phyloP scores from a whole-genome alignment of 1,140 invertebrate genomes.

The Acromyrmex echinatior region DNA sequence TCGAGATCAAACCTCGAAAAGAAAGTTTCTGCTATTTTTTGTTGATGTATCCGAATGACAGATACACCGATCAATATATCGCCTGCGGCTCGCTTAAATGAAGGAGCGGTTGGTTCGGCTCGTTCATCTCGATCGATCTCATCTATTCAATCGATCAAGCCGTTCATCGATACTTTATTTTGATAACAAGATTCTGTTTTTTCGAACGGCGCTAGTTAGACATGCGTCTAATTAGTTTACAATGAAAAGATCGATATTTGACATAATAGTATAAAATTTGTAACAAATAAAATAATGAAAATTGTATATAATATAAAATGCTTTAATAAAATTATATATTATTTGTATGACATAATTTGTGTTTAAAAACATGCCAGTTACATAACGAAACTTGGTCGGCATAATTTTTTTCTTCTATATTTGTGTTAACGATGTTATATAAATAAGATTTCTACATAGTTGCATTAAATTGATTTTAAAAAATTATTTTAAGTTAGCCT shows the following conservation, averaged over 20 bases:
- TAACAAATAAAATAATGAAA: not conserved
- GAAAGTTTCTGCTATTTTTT: slow-evolving; percentile 49
- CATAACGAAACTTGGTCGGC: not conserved
- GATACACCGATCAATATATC: slow-evolving; percentile 22
- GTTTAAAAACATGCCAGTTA: not conserved
- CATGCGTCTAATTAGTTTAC: not conserved
- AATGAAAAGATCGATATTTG: not conserved
- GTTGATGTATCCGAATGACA: slow-evolving; percentile 38
- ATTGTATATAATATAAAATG: not conserved
- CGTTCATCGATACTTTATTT: not conserved
- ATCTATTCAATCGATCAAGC: slow-evolving; percentile 20
- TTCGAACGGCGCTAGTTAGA: not conserved
- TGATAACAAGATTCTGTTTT: slow-evolving; percentile 28
- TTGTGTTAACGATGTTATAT: not conserved
- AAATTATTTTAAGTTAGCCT: not conserved
- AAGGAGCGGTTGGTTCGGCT: slow-evolving; percentile 34
- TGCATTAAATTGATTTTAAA: not conserved
- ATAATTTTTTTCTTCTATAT: not conserved
- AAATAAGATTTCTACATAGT: not conserved
- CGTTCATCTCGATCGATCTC: slow-evolving; percentile 59
- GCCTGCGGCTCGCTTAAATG: not conserved
- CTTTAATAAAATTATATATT: not conserved
- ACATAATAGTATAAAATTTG: not conserved
- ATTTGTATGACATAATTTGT: not conserved
- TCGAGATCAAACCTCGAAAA: slow-evolving; percentile 23